These are phyloP conservation scores for Leptosomus discolor DNA, from an alignment of 2,113 vertebrate genomes.

Conservation along the genomic window DNA sequence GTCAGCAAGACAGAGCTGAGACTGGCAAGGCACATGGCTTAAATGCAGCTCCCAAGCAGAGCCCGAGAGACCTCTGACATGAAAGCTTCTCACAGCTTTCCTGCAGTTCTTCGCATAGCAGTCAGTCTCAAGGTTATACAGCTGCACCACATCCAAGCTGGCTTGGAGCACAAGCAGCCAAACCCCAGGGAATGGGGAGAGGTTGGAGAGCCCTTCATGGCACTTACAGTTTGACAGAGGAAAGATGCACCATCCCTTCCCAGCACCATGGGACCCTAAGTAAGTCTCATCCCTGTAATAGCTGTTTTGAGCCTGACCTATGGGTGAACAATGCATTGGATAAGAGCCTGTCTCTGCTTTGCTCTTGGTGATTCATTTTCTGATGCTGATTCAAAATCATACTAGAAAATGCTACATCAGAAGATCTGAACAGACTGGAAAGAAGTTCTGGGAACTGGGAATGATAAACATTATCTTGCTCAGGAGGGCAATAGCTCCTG, in stretches of 20 bases:
- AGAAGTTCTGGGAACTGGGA: background rate
- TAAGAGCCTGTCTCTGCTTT: background rate
- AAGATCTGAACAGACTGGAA: background rate
- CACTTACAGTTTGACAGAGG: background rate
- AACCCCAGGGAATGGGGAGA: background rate
- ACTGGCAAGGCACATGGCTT: background rate
- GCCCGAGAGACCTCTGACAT: background rate
- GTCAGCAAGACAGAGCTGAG: background rate
- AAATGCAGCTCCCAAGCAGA: background rate
- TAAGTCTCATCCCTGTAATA: background rate
- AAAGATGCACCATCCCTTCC: background rate
- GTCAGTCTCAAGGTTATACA: background rate
- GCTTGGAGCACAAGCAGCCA: background rate
- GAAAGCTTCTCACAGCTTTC: background rate
- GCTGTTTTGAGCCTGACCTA: background rate
- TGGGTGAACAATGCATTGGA: background rate
- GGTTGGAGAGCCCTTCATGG: accelerated
- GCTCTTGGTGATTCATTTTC: background rate
- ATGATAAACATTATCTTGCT: background rate
- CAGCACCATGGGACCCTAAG: too few relatives aligned
- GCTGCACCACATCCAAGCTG: background rate
- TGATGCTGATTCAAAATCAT: background rate
- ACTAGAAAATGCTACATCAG: background rate
- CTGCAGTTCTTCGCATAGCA: background rate
- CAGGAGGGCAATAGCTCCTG: background rate